Base-by-base conservation (phyloP, 2,113 vertebrate species). In the Pogona vitticeps region DNA sequence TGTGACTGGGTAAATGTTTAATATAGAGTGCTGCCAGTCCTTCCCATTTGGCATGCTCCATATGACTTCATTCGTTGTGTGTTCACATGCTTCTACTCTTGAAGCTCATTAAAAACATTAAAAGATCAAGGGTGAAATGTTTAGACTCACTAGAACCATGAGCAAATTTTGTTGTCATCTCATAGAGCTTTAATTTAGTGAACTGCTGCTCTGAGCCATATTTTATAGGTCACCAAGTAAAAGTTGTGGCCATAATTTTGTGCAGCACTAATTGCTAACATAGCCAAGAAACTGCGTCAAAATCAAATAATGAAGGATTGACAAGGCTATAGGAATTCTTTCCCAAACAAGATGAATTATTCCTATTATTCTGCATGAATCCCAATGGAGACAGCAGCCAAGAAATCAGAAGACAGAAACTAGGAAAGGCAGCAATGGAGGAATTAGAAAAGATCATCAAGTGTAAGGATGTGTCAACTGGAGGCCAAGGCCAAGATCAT, bases 281-380 rank as follows among this genome's bases (percentile, higher is more conserved):
- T 1, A 33, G 3, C 38, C 59, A 85, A 77, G 86, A 88, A 83
- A 88, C 0, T 6, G 23, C 72, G 83, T 87, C 73, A 86, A 86
- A 46, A 88, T 77, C 88, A 90, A 92, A 68, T 67, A 92, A 87
- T 90, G 91, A 85, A 85, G 79, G 88, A 36, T 80, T 63, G 88
- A 91, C 85, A 85, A 52, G 63, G 63, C 46, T 84, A 89, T 18
- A 20, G 72, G 36, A 79, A 21, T 6, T 40, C 72, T 65, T 91
- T 86, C 70, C 40, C 72, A 77, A 86, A 59, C 15, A 81, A 88
- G 80, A 93, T 75, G 76, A 92, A 93, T 56, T 71, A 80, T 71
- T 82, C 76, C 88, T 84, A 90, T 68, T 94, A 90, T 80, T 92
- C 90, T 84, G 10, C 73, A 52, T 52, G 5, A 52, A 52, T 52